Percentiles rank a stretch among this genome's conserved stretches.
phyloP scores from a whole-genome alignment of 1,140 invertebrate species.

The Papilio glaucus region DNA sequence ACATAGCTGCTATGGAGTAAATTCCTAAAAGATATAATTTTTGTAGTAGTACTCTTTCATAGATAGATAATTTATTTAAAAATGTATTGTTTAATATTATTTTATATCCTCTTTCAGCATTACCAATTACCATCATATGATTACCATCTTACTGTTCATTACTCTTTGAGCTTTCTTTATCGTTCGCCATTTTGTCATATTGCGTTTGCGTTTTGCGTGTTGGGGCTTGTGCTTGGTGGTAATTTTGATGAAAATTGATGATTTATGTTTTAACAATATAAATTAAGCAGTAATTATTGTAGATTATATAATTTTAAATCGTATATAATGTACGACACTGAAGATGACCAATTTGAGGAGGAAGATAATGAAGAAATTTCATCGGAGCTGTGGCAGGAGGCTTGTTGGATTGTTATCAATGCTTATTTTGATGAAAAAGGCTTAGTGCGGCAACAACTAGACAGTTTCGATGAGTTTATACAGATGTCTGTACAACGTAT shows the following conservation, averaged over 20 bases:
- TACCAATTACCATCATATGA: no score
- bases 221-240: background rate
- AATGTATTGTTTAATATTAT: no score
- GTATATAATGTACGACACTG: conserved; percentile 75
- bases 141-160: no score
- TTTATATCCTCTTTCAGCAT: no score
- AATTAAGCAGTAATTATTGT: background rate
- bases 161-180: background rate
- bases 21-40: no score
- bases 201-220: background rate
- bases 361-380: conserved; percentile 95
- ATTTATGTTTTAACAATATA: background rate
- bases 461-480: conserved; percentile 99
- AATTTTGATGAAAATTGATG: background rate
- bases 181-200: conserved; percentile 12
- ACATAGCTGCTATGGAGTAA: no score
- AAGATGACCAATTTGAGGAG: conserved; percentile 88
- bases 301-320: background rate
- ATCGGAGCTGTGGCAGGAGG: conserved; percentile 98
- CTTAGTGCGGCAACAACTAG: conserved; percentile 98
- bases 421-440: conserved; percentile 99
- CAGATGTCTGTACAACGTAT: conserved; percentile 99
- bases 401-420: conserved; percentile 99
- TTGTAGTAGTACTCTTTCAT: no score
- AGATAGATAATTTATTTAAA: no score